Conservation (phyloP, 2,113 vertebrate genomes). For the Urocynchramus pylzowi region DNA sequence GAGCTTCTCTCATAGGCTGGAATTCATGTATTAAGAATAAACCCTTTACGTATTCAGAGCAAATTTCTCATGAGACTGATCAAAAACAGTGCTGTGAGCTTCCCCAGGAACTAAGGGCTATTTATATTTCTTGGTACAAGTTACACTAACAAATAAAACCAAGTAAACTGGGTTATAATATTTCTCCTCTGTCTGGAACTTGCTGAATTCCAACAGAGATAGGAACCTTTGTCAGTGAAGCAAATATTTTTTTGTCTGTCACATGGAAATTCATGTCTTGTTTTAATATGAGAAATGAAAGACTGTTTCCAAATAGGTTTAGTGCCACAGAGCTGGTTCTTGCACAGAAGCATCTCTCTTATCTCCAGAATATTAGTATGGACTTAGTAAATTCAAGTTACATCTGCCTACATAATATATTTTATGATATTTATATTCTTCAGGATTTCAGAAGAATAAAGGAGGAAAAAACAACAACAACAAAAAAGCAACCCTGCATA, state of each 20-base stretch:
- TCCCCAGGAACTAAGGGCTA: constrained; percentile 10
- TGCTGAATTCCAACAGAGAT: neutral
- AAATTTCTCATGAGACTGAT: constrained; percentile 4
- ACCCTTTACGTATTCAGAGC: neutral
- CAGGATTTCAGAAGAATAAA: neutral
- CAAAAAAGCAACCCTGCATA: neutral
- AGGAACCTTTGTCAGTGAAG: neutral
- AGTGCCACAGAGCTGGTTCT: neutral
- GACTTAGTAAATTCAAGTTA: neutral
- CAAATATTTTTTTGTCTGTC: neutral
- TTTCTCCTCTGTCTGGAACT: constrained; percentile 3
- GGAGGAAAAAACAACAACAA: neutral
- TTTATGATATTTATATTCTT: neutral
- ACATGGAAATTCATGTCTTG: neutral
- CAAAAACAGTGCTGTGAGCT: neutral
- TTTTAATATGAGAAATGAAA: neutral
- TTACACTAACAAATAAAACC: constrained; percentile 2
- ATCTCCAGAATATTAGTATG: neutral
- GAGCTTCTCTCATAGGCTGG: neutral
- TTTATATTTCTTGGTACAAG: constrained; percentile 35
- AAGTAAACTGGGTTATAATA: neutral
- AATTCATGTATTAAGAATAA: neutral
- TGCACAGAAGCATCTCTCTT: neutral
- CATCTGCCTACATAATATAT: neutral
- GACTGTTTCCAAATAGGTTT: neutral